Conservation (phyloP, 2,888 invertebrate genomes). For the Aromia moschata region DNA sequence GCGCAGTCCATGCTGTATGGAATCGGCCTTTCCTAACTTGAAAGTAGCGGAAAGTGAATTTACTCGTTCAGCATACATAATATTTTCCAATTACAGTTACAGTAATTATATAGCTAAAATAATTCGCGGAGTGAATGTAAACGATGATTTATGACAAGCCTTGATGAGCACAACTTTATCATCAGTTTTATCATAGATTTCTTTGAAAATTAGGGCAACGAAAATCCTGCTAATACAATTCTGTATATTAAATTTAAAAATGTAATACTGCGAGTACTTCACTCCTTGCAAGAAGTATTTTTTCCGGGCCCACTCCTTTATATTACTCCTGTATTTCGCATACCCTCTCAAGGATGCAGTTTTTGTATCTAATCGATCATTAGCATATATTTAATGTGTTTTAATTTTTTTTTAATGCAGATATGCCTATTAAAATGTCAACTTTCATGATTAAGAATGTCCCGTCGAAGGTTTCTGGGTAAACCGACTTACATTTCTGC, state of each 20-base stretch:
- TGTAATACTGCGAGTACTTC: too few species aligned
- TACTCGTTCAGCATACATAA: neutral
- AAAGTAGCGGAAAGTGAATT: neutral
- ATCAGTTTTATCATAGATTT: too few species aligned
- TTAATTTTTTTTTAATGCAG: conserved; percentile 12
- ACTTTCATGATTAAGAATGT: conserved; percentile 7
- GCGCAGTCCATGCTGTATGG: neutral
- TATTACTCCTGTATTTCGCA: conserved; percentile 7
- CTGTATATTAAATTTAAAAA: too few species aligned
- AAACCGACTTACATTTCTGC: conserved; percentile 8
- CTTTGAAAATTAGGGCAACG: too few species aligned
- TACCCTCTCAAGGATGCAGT: conserved; percentile 20
- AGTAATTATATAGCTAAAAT: too few species aligned
- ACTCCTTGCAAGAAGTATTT: conserved; percentile 5
- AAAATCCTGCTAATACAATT: too few species aligned
- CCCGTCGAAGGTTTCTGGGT: conserved; percentile 14
- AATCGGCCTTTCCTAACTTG: neutral
- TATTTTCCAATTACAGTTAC: too few species aligned
- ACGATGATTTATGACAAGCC: too few species aligned
- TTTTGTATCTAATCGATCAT: conserved; percentile 8
- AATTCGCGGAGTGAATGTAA: too few species aligned
- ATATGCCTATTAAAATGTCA: conserved; percentile 18
- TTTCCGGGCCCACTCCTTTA: conserved; percentile 8
- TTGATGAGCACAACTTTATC: too few species aligned
- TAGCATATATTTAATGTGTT: conserved; percentile 22